Evolutionary conservation across 2,888 invertebrate genomes (phyloP).

Genomic region (Meiosimyza decipiens): DNA sequence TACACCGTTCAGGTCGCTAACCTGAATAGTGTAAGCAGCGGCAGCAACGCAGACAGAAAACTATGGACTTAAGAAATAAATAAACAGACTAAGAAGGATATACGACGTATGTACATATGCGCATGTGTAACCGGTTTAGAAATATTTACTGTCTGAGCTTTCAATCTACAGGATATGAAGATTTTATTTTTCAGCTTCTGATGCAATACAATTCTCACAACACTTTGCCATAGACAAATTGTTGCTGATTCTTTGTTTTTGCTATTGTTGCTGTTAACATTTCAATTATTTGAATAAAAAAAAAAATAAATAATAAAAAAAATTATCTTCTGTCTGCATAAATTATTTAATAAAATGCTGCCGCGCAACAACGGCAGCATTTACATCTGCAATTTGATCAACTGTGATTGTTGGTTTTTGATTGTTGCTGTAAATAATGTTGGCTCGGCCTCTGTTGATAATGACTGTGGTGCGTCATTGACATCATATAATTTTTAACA

Average conservation of each 20-base stretch:
- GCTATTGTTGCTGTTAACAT: slow-evolving; percentile 14
- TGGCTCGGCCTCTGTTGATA: too few species aligned
- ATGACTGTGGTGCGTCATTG: slow-evolving; percentile 9
- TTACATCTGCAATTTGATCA: slow-evolving; percentile 4
- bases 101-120: background rate
- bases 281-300: slow-evolving; percentile 26
- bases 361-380: background rate
- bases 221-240: slow-evolving; percentile 22
- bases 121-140: slow-evolving; percentile 18
- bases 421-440: background rate
- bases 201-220: slow-evolving; percentile 20
- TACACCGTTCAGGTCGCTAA: slow-evolving; percentile 19
- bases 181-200: slow-evolving; percentile 6
- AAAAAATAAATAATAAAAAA: background rate
- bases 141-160: background rate
- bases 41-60: background rate
- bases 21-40: background rate
- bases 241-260: slow-evolving; percentile 8
- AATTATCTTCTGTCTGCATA: slow-evolving; percentile 24
- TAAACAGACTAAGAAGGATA: slow-evolving; percentile 9
- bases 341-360: slow-evolving; percentile 32
- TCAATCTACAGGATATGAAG: background rate
- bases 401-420: background rate
- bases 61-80: background rate
- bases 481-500: slow-evolving; percentile 27